Evolutionary conservation across 2,113 vertebrate genomes (phyloP), one percentile per base, ranked within the genome.

Genomic region (Zosterops lateralis): DNA sequence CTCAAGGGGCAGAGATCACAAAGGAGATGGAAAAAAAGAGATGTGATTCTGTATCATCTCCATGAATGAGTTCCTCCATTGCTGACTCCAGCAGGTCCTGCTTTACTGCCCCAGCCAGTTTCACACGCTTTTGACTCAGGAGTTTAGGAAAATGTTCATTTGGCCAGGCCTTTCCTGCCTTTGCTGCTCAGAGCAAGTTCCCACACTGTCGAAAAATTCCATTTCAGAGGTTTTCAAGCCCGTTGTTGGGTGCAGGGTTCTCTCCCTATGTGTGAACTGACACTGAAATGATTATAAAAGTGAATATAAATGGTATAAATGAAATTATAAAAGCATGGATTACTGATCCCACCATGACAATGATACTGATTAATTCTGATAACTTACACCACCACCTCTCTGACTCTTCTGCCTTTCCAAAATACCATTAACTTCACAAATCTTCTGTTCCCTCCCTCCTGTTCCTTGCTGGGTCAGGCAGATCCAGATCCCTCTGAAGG

Each of bases 21-120:
- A 61, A 72, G 74, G 34, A 48, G 18, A 20, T 5, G 5, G 44
- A 44, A 53, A 48, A 40, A 66, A 22, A 34, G 58, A 67, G 36
- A 25, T 61, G 2, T 3, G 5, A 19, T 28, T 62, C 64, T 28
- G 1, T 68, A 29, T 50, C 57, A 65, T 20, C 68, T 17, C 70
- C 58, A 5, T 17, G 8, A 65, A 70, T 80, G 53, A 51, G 29
- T 77, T 77, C 68, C 40, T 15, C 87, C 82, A 50, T 56, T 38
- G 20, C 50, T 95, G 65, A 12, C 79, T 91, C 95, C 67, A 91
- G 87, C 75, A 90, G 75, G 60, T 94, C 96, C 79, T 90, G 92
- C 78, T 91, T 45, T 96, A 85, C 96, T 80, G 92, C 90, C 71
- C 79, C 79, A 92, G 71, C 92, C 88, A 90, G 92, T 94, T 95